phyloP scores from a whole-genome alignment of 2,113 vertebrate species.

The Trogon surrucura region DNA sequence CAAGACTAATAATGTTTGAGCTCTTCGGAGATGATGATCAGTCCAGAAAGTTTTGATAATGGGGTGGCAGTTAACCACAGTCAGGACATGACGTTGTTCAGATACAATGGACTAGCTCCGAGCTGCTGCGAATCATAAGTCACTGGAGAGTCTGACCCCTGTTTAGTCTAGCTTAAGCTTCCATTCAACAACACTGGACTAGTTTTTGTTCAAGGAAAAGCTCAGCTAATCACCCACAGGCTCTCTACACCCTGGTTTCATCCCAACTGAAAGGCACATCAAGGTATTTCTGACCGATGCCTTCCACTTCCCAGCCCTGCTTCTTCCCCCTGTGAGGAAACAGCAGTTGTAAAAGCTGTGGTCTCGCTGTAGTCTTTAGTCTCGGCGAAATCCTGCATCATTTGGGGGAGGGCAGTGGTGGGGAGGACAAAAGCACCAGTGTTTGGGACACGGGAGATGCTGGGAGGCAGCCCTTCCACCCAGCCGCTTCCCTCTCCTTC shows the following conservation, averaged over 20 bases:
- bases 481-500: background rate
- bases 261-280: background rate
- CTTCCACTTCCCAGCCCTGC: background rate
- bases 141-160: background rate
- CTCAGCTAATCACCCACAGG: background rate
- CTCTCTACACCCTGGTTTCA: background rate
- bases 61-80: background rate
- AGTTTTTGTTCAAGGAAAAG: background rate
- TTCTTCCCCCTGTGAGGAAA: background rate
- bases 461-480: background rate
- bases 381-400: background rate
- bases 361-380: background rate
- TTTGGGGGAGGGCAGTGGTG: background rate
- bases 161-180: background rate
- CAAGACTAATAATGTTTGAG: background rate
- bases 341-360: background rate
- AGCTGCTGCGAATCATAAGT: background rate
- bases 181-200: background rate
- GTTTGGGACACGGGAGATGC: background rate
- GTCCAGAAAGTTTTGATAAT: background rate
- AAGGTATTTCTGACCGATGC: background rate
- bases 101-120: background rate
- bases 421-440: background rate
- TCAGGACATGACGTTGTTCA: background rate
- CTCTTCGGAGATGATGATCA: background rate